Evolutionary conservation across 2,113 vertebrate species (phyloP).

Genomic region (Petromus typicus): DNA sequence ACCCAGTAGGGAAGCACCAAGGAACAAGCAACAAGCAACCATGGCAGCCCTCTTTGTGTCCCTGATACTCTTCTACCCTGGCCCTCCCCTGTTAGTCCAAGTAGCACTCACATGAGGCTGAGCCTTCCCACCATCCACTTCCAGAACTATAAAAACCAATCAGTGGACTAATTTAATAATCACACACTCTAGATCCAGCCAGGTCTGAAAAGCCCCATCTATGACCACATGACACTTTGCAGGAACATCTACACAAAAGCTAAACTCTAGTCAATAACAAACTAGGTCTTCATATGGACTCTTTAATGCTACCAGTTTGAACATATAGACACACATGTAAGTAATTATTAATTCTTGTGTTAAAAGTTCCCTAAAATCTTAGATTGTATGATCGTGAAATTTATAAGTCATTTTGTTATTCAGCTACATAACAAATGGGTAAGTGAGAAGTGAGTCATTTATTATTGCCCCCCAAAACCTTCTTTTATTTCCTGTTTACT

Average conservation of each 20-base stretch:
- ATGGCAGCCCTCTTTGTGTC: background rate
- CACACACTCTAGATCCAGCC: background rate
- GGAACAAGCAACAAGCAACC: background rate
- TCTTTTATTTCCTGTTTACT: slow-evolving; percentile 54
- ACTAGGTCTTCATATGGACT: background rate
- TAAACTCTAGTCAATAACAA: slow-evolving; percentile 9
- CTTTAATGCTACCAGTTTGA: background rate
- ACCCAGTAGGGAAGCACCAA: background rate
- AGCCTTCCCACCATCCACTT: background rate
- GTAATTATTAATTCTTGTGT: background rate
- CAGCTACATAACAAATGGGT: background rate
- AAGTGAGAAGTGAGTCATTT: slow-evolving; percentile 1
- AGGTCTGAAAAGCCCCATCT: background rate
- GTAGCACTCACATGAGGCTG: background rate
- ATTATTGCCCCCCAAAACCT: background rate
- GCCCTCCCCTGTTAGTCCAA: background rate
- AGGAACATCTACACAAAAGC: background rate
- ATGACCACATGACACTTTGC: background rate
- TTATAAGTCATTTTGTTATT: background rate
- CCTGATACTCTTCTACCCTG: background rate
- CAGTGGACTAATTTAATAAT: background rate
- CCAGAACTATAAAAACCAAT: background rate
- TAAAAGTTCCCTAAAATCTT: background rate
- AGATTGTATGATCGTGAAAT: slow-evolving; percentile 23
- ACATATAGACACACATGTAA: background rate